Conservation (phyloP, 1,140 invertebrate species). For the Lepidurus couesii region DNA sequence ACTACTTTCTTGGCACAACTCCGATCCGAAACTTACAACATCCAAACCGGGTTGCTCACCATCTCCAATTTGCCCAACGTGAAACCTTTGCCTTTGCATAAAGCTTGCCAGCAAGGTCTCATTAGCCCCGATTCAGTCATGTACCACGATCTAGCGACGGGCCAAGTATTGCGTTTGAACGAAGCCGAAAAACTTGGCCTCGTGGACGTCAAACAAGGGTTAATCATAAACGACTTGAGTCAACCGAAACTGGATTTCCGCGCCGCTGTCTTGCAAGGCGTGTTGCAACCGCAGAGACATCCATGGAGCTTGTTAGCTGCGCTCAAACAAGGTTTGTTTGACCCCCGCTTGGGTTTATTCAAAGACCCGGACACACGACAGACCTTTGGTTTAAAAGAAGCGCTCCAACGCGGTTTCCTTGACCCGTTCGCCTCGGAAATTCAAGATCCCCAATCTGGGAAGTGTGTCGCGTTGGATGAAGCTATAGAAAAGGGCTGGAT, state of each 20-base stretch:
- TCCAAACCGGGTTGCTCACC: conserved; percentile 56
- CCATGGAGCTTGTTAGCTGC: conserved; percentile 70
- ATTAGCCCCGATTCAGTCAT: conserved; percentile 67
- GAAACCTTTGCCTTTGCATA: conserved; percentile 55
- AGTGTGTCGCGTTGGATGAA: conserved; percentile 50
- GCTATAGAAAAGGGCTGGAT: conserved; percentile 45
- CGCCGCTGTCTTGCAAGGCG: conserved; percentile 62
- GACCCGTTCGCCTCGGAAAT: conserved; percentile 76
- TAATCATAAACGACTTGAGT: conserved; percentile 62
- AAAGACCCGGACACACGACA: conserved; percentile 64
- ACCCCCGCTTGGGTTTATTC: conserved; percentile 62
- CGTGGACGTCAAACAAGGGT: conserved; percentile 65
- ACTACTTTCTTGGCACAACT: conserved; percentile 50
- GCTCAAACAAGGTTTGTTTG: conserved; percentile 63
- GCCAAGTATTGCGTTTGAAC: conserved; percentile 62
- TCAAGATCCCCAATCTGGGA: conserved; percentile 64
- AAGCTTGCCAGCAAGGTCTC: conserved; percentile 64
- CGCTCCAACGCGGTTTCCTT: conserved; percentile 69
- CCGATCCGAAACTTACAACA: conserved; percentile 48
- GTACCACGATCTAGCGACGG: conserved; percentile 61
- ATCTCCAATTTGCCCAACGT: conserved; percentile 56
- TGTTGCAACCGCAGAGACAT: conserved; percentile 58
- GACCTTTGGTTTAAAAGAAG: conserved; percentile 63
- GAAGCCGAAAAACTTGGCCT: conserved; percentile 70
- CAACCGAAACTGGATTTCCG: conserved; percentile 60